Conservation (phyloP, 2,888 invertebrate species). For the Crepidodera aurea region DNA sequence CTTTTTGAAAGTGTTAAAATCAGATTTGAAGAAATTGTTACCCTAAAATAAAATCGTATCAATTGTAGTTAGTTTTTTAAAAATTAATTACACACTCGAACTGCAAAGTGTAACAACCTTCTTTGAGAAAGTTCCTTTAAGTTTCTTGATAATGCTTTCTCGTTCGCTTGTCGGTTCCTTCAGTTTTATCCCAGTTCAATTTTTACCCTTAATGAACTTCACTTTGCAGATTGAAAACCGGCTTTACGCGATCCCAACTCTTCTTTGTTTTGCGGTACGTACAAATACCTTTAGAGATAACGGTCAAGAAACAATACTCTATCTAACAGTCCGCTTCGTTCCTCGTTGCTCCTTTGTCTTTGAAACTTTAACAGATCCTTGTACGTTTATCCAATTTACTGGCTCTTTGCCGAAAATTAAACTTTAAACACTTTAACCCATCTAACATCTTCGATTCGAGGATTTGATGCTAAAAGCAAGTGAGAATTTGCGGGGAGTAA, state of each 20-base stretch:
- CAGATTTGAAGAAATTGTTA: too few relatives aligned
- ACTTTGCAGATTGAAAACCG: slow-evolving; percentile 3
- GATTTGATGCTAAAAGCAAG: neutral
- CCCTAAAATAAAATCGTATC: too few relatives aligned
- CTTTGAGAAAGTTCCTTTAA: too few relatives aligned
- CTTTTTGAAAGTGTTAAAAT: too few relatives aligned
- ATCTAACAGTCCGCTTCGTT: neutral
- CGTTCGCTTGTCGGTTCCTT: neutral
- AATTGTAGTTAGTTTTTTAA: too few relatives aligned
- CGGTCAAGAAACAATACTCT: slow-evolving; percentile 17
- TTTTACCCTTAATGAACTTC: neutral
- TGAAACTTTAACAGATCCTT: slow-evolving; percentile 12
- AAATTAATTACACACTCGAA: too few relatives aligned
- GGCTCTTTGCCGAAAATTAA: slow-evolving; percentile 3
- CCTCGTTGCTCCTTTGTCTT: slow-evolving; percentile 7
- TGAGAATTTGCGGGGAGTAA: too few relatives aligned
- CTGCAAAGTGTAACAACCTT: too few relatives aligned
- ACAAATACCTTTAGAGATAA: slow-evolving; percentile 11
- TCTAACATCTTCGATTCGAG: neutral
- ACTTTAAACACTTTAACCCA: slow-evolving; percentile 1
- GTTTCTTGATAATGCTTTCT: neutral
- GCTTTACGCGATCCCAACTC: neutral
- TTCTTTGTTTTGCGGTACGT: slow-evolving; percentile 4
- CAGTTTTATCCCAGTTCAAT: neutral
- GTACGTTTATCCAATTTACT: slow-evolving; percentile 15